A percentile compares a stretch with the other conserved stretches of the same genome.
Conservation (phyloP, 1,140 invertebrate species). For the Babylonia areolata region DNA sequence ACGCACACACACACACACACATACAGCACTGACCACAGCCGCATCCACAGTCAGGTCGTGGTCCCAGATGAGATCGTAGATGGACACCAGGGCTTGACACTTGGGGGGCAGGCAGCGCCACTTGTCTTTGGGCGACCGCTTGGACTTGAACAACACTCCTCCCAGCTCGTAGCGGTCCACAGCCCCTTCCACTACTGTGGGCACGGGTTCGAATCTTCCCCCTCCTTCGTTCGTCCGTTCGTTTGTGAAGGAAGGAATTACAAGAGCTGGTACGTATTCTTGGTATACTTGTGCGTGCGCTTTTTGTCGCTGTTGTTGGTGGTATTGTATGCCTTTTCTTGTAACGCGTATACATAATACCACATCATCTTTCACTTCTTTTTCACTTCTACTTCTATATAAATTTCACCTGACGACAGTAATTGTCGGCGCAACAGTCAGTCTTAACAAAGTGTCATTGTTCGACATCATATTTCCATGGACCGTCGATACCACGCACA, state of each 20-base stretch:
- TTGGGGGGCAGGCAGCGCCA: constrained; percentile 5
- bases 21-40: constrained; percentile 24
- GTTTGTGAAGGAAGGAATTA: not conserved
- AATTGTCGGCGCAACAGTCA: too few species aligned
- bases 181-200: constrained; percentile 32
- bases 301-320: too few species aligned
- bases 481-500: too few species aligned
- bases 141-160: constrained; percentile 27
- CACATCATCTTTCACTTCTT: too few species aligned
- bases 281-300: too few species aligned
- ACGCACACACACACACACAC: not conserved
- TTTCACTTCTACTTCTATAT: too few species aligned
- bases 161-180: constrained; percentile 38
- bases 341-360: too few species aligned
- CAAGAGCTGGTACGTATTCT: not conserved
- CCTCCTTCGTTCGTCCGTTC: not conserved
- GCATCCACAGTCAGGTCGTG: constrained; percentile 30
- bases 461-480: too few species aligned
- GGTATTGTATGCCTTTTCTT: too few species aligned
- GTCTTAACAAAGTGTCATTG: too few species aligned
- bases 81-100: constrained; percentile 31
- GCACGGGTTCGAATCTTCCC: constrained; percentile 30
- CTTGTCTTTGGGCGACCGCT: constrained; percentile 8
- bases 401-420: too few species aligned
- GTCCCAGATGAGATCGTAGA: constrained; percentile 40